phyloP scores from a whole-genome alignment of 2,113 vertebrate species.

The Otus sunia region DNA sequence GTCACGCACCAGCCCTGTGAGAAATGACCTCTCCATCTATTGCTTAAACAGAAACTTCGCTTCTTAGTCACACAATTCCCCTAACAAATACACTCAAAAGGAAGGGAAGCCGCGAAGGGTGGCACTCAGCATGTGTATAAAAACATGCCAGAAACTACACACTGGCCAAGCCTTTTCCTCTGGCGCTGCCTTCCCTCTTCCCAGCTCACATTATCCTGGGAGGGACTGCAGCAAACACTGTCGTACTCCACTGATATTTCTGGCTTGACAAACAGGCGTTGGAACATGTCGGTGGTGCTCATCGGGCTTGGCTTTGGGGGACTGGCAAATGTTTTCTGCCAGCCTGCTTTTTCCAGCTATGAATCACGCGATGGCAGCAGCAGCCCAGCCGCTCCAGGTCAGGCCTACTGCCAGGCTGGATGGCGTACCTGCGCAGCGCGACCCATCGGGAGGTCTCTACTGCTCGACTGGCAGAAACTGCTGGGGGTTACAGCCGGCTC shows the following conservation, averaged over 20 bases:
- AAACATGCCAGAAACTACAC: not conserved
- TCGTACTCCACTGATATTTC: not conserved
- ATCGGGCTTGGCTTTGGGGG: not conserved
- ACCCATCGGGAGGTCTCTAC: accelerated
- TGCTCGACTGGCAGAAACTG: not conserved
- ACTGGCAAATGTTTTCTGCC: not conserved
- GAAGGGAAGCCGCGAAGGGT: not conserved
- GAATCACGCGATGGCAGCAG: not conserved
- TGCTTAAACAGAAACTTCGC: not conserved
- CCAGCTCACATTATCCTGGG: not conserved
- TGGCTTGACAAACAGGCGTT: not conserved
- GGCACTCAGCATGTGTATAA: not conserved
- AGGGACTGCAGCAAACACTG: not conserved
- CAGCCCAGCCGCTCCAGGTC: not conserved
- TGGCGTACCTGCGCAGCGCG: not conserved
- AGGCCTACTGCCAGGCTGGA: not conserved
- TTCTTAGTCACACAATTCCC: not conserved
- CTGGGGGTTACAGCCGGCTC: not conserved
- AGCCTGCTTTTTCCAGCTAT: not conserved
- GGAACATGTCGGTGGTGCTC: not conserved
- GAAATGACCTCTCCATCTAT: not conserved
- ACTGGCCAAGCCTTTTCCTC: not conserved
- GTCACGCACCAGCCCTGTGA: not conserved
- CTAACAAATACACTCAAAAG: not conserved
- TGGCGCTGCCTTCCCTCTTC: not conserved